A percentile compares a stretch with the other conserved stretches of the same genome.
These are phyloP conservation scores for Fopius arisanus DNA, from an alignment of 1,140 invertebrate species.

Conservation along the genomic window DNA sequence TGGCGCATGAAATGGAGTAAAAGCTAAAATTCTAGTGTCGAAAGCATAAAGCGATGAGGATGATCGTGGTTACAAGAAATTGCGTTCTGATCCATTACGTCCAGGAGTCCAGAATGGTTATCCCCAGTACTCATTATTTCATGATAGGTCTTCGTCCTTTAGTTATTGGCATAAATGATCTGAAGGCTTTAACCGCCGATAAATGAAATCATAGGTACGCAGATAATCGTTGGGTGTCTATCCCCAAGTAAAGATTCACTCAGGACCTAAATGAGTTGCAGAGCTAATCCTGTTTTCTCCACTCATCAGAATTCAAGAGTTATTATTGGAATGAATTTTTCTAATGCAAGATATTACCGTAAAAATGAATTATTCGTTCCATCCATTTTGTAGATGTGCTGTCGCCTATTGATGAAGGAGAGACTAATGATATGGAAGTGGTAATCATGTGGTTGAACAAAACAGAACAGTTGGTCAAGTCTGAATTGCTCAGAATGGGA, in stretches of 20 bases:
- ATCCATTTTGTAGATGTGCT: neutral
- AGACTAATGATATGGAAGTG: neutral
- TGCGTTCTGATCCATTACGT: neutral
- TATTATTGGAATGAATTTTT: too few species aligned
- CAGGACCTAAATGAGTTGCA: too few species aligned
- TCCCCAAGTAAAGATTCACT: too few species aligned
- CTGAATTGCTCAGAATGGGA: neutral
- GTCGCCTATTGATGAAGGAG: neutral
- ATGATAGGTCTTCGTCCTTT: neutral
- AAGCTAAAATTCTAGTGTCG: too few species aligned
- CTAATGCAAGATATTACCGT: too few species aligned
- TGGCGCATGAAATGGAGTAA: too few species aligned
- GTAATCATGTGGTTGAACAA: neutral
- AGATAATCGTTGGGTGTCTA: too few species aligned
- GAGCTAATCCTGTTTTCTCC: too few species aligned
- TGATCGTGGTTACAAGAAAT: neutral
- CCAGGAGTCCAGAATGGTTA: neutral
- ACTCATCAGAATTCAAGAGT: too few species aligned
- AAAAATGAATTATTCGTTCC: conserved; percentile 1
- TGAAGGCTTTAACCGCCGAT: neutral
- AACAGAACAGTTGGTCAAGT: neutral
- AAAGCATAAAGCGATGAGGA: too few species aligned
- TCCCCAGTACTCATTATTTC: neutral
- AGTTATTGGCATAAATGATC: neutral
- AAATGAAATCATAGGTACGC: too few species aligned